Conservation (phyloP, 1,140 invertebrate genomes). For the Lysiphlebus fabarum region DNA sequence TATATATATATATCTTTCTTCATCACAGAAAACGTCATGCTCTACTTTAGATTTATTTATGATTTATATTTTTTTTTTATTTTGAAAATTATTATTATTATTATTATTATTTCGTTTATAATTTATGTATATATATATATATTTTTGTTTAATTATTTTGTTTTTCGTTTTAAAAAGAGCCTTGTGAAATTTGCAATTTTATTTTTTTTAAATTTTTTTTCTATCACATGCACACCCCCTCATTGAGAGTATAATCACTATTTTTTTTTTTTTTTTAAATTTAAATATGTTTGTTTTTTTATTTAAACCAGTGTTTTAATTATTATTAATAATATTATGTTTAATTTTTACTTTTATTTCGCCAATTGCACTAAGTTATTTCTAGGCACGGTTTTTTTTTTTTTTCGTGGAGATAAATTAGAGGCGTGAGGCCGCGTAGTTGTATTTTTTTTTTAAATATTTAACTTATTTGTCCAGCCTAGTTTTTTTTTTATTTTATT, state of each 20-base stretch:
- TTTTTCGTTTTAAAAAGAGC: constrained; percentile 12
- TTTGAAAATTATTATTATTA: constrained; percentile 1
- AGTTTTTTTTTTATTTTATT: constrained; percentile 24
- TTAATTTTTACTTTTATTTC: constrained; percentile 2
- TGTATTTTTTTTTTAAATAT: constrained; percentile 12
- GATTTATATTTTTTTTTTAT: constrained; percentile 16
- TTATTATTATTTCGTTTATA: background rate
- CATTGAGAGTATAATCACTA: background rate
- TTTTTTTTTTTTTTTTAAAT: constrained; percentile 12
- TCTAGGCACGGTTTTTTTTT: background rate
- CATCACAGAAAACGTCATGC: constrained; percentile 21
- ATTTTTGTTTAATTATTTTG: background rate
- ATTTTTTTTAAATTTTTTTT: constrained; percentile 1
- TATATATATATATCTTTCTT: background rate
- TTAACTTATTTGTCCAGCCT: constrained; percentile 27
- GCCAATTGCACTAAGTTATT: constrained; percentile 1
- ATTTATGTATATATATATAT: background rate
- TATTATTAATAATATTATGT: background rate
- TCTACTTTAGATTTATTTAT: constrained; percentile 11
- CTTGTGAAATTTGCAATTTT: constrained; percentile 7
- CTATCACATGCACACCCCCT: constrained; percentile 25
- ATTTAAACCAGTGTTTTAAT: background rate
- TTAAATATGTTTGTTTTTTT: constrained; percentile 13
- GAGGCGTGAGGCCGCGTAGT: constrained; percentile 11
- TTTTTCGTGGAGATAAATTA: background rate